Base-by-base conservation (phyloP, 2,888 invertebrate species). In the Amblyjoppa fuscipennis region DNA sequence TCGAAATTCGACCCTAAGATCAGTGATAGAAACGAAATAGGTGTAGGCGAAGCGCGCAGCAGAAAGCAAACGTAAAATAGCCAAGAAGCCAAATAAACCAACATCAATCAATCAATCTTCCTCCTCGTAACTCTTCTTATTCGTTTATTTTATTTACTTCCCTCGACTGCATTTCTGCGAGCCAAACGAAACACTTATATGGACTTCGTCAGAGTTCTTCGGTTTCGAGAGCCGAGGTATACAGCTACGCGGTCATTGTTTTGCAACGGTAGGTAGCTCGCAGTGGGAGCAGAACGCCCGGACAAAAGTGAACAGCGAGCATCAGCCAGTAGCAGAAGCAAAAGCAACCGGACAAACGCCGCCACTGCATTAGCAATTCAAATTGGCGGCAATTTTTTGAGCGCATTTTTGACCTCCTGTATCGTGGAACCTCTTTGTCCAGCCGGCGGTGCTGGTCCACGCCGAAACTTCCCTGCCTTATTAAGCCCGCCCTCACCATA, bases 321-420 rank as follows among this genome's bases (percentile, higher is more conserved):
- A 70, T 59, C 68, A 80, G 81, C 61, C 45, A 56, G 76, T 31
- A 76, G 87, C 87, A 87, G 71, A 59, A 70, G 74, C 71, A 59
- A 70, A 83, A 85, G 73, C 81, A 38, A 80, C 84, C 80, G 73
- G 86, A 88, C 85, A 84, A 83, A 81, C 84, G 89, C 89, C 92
- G 90, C 88, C 90, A 91, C 90, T 90, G 91, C 92, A 93, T 94
- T 94, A 94, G 93, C 94, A 94, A 94, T 94, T 94, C 94, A 94
- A 94, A 94, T 94, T 93, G 94, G 93, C 93, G 94, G 94, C 93
- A 94, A 94, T 94, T 94, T 94, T 94, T 94, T 94, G 92, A 94
- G 93, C 93, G 93, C 94, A 94, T 94, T 94, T 94, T 94, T 94
- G 94, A 94, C 94, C 94, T 94, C 94, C 94, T 94, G 92, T 93